Conservation (phyloP, 2,113 vertebrate genomes). For the Emydura subglobosa region DNA sequence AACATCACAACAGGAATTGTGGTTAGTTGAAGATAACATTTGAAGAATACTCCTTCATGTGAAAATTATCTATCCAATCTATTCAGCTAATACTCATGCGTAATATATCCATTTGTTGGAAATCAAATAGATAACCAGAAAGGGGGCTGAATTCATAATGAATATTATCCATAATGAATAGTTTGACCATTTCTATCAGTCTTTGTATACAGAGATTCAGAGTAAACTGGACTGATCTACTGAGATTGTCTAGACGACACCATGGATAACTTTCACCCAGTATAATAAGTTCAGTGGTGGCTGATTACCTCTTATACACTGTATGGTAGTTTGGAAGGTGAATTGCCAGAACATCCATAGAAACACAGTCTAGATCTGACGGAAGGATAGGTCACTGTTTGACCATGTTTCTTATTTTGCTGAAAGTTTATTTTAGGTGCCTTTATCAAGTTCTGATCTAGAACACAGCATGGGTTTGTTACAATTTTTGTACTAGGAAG, state of each 20-base stretch:
- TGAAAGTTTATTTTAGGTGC: not conserved
- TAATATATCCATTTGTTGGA: not conserved
- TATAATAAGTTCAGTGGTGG: not conserved
- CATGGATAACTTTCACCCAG: rapidly evolving
- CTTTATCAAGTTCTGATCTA: not conserved
- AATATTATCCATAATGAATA: not conserved
- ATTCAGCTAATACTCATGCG: not conserved
- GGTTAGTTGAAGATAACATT: not conserved
- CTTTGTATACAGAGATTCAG: not conserved
- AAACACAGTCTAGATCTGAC: not conserved
- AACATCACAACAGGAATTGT: not conserved
- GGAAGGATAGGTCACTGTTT: not conserved
- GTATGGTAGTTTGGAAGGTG: not conserved
- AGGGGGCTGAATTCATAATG: not conserved
- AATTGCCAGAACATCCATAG: too few relatives aligned
- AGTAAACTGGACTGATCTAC: not conserved
- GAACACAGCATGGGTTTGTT: not conserved
- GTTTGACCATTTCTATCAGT: not conserved
- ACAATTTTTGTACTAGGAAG: not conserved
- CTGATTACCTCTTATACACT: not conserved
- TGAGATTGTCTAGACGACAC: not conserved
- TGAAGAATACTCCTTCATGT: not conserved
- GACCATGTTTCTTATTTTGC: not conserved
- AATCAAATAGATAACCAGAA: not conserved
- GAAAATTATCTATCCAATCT: not conserved